Evolutionary conservation across 2,113 vertebrate species (phyloP), one percentile per base, ranked within the genome.

Genomic region (Brienomyrus longianalis): DNA sequence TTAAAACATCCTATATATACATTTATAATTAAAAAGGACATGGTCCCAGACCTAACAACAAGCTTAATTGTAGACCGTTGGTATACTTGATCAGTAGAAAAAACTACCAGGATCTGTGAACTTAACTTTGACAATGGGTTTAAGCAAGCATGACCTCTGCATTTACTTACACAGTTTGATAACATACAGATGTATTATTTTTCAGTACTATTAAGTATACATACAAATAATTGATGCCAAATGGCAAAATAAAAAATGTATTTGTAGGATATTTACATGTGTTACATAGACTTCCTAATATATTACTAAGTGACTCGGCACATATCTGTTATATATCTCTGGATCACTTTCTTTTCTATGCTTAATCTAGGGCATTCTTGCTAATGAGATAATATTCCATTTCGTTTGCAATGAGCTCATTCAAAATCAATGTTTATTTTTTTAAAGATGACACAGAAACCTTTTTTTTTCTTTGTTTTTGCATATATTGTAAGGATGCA

Each of bases 21-120:
- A 92, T 92, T 93, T 94, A 90, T 90, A 90, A 89, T 77, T 85
- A 89, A 90, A 91, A 91, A 87, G 93, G 89, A 92, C 90, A 92
- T 90, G 92, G 92, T 92, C 27, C 5, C 48, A 89, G 83, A 56
- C 86, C 87, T 66, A 89, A 91, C 89, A 93, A 93, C 91, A 93
- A 90, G 90, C 83, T 51, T 19, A 86, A 54, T 39, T n/a, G 85
- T 52, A 35, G 51, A 39, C 51, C 15, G 51, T 35, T 52, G 48
- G 15, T 90, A 5, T 96, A 97, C 95, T 96, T 96, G 97, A 97
- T 96, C 94, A 94, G 93, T 95, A 96, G 92, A 96, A 96, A 84
- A 84, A 48, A 45, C 83, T 48, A 10, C 35, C 39, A 11, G 23
- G 39, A 43, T 48, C 39, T 84, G 83, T 84, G 45, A 47, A 47